These are phyloP conservation scores for Drosophila niveifrons DNA, from an alignment of 2,888 invertebrate genomes.

Conservation along the genomic window DNA sequence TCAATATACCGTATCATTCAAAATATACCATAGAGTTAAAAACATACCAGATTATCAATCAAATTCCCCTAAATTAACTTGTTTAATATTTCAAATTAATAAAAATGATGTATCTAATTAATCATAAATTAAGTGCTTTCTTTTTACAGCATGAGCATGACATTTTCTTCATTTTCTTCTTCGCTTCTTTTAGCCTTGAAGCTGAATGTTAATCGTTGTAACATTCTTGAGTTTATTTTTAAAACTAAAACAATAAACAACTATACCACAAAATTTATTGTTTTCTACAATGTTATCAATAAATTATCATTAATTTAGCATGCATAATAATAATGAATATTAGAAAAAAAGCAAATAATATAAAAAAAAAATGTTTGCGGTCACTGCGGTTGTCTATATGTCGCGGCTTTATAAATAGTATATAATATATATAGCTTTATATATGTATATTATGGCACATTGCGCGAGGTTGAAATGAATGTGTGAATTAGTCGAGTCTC, in stretches of 20 bases:
- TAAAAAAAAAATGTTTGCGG: conserved; percentile 24
- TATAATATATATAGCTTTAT: conserved; percentile 15
- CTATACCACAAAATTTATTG: conserved; percentile 62
- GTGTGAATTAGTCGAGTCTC: conserved; percentile 51
- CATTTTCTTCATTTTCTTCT: conserved; percentile 8
- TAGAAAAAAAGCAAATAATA: conserved; percentile 3
- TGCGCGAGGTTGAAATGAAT: conserved; percentile 31
- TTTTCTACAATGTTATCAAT: conserved; percentile 73
- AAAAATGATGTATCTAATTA: no score
- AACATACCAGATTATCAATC: no score
- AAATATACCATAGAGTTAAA: no score
- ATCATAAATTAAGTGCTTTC: background rate
- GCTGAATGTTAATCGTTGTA: conserved; percentile 32
- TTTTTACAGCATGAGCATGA: background rate
- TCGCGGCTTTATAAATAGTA: conserved; percentile 50
- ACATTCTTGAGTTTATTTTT: conserved; percentile 55
- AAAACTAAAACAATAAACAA: conserved; percentile 28
- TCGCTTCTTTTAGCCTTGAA: conserved; percentile 13
- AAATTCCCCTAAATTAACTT: no score
- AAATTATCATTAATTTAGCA: conserved; percentile 78
- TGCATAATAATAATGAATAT: conserved; percentile 53
- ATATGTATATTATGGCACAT: conserved; percentile 30
- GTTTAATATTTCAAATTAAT: no score
- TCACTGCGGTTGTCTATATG: conserved; percentile 36
- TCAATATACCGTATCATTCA: no score